Evolutionary conservation across 1,140 invertebrate species (phyloP).

Genomic region (Aphelenchoides besseyi): DNA sequence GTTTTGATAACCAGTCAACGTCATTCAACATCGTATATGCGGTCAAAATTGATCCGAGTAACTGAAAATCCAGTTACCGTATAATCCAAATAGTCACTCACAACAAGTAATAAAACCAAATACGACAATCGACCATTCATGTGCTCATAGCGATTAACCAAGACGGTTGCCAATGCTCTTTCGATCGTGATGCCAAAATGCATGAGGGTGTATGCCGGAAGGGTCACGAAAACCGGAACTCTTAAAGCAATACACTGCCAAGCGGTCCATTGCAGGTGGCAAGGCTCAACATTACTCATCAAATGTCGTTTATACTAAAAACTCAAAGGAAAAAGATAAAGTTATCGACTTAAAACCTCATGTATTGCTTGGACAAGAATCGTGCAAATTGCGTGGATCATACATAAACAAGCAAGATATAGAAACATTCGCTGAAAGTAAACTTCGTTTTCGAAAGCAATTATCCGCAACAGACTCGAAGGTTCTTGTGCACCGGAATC

Average conservation of each 20-base stretch:
- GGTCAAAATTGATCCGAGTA: not conserved
- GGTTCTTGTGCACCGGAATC: not conserved
- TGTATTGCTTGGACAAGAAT: not conserved
- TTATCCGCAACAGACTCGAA: not conserved
- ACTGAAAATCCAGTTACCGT: too few relatives aligned
- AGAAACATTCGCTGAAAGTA: not conserved
- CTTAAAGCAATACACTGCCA: not conserved
- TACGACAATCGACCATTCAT: not conserved
- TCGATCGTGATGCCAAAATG: not conserved
- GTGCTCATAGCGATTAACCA: not conserved
- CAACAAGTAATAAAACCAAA: not conserved
- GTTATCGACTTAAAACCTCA: not conserved
- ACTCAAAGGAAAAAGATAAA: not conserved
- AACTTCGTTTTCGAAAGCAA: not conserved
- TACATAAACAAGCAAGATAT: not conserved
- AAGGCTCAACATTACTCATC: not conserved
- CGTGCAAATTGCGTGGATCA: not conserved
- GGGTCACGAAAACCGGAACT: not conserved
- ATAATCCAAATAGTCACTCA: too few relatives aligned
- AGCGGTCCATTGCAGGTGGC: not conserved
- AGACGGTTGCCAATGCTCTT: not conserved
- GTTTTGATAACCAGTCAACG: not conserved
- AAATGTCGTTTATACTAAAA: not conserved
- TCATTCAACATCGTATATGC: not conserved
- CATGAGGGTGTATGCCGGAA: not conserved